Evolutionary conservation across 2,888 invertebrate species (phyloP).

Genomic region (Meteorus colon): DNA sequence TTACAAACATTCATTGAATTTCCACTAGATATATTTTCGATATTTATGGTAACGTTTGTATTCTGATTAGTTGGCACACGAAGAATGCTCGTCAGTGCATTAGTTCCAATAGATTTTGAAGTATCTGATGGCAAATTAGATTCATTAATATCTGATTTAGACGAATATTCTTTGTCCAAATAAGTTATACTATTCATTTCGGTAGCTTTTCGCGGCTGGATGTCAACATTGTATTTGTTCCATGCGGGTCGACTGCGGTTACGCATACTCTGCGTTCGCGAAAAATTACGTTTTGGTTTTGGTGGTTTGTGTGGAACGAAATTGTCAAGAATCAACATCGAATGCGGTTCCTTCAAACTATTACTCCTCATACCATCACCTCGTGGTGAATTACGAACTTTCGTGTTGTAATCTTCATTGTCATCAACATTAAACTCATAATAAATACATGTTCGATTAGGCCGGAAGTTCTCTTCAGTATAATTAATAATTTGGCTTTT

Average conservation of each 20-base stretch:
- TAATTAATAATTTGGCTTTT: constrained; percentile 51
- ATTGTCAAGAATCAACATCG: constrained; percentile 68
- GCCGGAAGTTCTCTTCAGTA: constrained; percentile 54
- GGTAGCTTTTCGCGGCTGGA: constrained; percentile 43
- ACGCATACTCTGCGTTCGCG: constrained; percentile 68
- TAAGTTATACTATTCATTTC: constrained; percentile 13
- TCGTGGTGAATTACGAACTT: constrained; percentile 45
- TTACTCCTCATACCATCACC: constrained; percentile 56
- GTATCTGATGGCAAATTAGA: neutral
- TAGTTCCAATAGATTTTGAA: neutral
- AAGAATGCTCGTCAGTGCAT: constrained; percentile 2
- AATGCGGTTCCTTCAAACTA: constrained; percentile 62
- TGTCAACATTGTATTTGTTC: constrained; percentile 63
- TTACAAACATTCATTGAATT: neutral
- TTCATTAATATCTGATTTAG: neutral
- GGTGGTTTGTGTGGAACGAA: constrained; percentile 84
- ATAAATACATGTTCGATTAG: constrained; percentile 58
- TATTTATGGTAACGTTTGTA: neutral
- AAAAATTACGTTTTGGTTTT: constrained; percentile 75
- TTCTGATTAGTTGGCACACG: constrained; percentile 1
- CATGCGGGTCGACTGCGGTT: constrained; percentile 66
- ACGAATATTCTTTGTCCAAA: constrained; percentile 2
- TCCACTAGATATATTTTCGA: constrained; percentile 4
- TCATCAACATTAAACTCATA: constrained; percentile 65
- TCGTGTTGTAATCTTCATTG: constrained; percentile 50